These are phyloP conservation scores for Yponomeuta cagnagella DNA, from an alignment of 2,888 invertebrate species.

Conservation along the genomic window DNA sequence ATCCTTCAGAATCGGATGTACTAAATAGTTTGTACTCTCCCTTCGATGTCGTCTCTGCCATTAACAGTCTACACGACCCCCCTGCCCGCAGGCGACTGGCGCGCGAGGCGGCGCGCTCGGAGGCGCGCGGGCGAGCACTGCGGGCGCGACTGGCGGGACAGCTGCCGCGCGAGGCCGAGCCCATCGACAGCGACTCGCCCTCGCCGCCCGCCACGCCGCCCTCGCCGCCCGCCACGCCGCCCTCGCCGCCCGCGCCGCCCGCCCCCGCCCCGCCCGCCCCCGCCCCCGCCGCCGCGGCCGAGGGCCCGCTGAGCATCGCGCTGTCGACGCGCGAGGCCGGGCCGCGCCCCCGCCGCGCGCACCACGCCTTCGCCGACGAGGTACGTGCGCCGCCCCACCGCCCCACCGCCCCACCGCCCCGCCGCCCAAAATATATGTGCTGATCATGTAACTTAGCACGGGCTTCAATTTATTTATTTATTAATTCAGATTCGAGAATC, in stretches of 20 bases:
- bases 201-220: conserved; percentile 26
- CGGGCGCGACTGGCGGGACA: conserved; percentile 75
- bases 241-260: neutral
- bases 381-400: conserved; percentile 23
- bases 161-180: conserved; percentile 82
- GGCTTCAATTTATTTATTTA: too few species aligned
- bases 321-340: conserved; percentile 24
- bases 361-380: conserved; percentile 45
- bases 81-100: conserved; percentile 55
- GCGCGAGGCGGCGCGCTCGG: conserved; percentile 49
- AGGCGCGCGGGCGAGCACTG: conserved; percentile 61
- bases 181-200: conserved; percentile 71
- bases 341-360: conserved; percentile 35
- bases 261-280: conserved; percentile 25
- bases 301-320: conserved; percentile 18
- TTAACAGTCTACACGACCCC: too few species aligned
- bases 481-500: too few species aligned
- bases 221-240: conserved; percentile 14
- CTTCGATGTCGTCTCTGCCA: too few species aligned
- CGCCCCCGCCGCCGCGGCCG: neutral
- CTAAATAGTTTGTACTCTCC: too few species aligned
- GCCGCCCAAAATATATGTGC: too few species aligned
- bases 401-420: too few species aligned
- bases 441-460: too few species aligned
- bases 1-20: too few species aligned